phyloP scores from a whole-genome alignment of 2,888 invertebrate species.

The Tetrapedia diversipes region DNA sequence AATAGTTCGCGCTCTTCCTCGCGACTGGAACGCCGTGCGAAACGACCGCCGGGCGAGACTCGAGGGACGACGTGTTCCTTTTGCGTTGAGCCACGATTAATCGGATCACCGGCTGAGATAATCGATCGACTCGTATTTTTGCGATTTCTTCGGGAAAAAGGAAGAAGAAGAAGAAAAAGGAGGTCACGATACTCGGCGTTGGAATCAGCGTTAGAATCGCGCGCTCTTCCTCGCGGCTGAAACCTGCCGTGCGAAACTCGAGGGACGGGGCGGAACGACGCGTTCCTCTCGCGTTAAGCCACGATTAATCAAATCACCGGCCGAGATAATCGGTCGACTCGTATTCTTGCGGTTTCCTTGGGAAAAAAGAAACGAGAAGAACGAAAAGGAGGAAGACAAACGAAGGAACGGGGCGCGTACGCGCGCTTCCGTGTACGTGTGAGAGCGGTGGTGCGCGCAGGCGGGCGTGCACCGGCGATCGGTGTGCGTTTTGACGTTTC shows the following conservation, averaged over 20 bases:
- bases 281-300: neutral
- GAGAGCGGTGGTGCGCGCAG: conserved; percentile 56
- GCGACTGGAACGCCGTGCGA: neutral
- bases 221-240: neutral
- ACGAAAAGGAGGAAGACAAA: neutral
- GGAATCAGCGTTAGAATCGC: too few species aligned
- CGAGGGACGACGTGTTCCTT: too few species aligned
- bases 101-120: conserved; percentile 12
- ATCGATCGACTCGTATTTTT: conserved; percentile 1
- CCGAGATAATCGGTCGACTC: conserved; percentile 10
- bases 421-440: conserved; percentile 45
- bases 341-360: conserved; percentile 4
- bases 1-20: neutral
- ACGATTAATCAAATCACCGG: conserved; percentile 22
- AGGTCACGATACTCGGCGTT: too few species aligned
- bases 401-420: neutral
- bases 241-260: neutral
- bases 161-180: neutral
- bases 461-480: conserved; percentile 59
- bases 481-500: conserved; percentile 72
- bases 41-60: neutral
- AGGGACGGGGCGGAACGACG: too few species aligned
- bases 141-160: conserved; percentile 1
- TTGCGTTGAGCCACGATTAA: conserved; percentile 3
- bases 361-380: neutral